Evolutionary conservation across 2,113 vertebrate species (phyloP), one percentile per base, ranked within the genome.

Genomic region (Anhinga anhinga): DNA sequence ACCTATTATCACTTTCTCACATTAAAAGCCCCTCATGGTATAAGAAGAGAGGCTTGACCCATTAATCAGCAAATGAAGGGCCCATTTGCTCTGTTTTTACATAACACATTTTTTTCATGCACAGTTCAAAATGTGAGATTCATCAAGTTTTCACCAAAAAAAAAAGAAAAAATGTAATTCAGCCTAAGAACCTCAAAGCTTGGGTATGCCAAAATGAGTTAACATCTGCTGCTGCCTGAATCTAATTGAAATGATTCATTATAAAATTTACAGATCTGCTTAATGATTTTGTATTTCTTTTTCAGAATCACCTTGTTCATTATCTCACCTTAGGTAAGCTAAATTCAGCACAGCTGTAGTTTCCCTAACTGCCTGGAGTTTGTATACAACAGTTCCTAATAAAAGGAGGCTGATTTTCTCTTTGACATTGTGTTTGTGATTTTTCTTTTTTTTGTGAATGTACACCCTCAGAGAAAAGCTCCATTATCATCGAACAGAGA

Each of bases 221-320:
- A 98, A 95, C 97, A 97, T 97, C 97, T 98, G 97, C 96, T 94
- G 89, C 97, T 97, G 94, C 97, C 95, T 96, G 96, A 97, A 97
- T 97, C 97, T 97, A 97, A 98, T 96, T 97, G 98, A 98, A 98
- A 98, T 97, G 97, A 98, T 98, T 98, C 97, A 97, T 98, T 98
- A 97, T 96, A 97, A 98, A 95, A 96, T 97, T 96, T 97, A 96
- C 97, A 97, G 97, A 98, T 97, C 97, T 96, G 94, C 95, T 97
- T 97, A 98, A 98, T 96, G 97, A 95, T 97, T 98, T 97, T 97
- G 91, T 97, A 96, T 97, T 98, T 97, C 95, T 97, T 96, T 97
- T 88, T 96, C 93, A 95, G 95, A 98, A 97, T 93, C 96, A 97
- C 97, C 96, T 97, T 97, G 95, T 62, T 77, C 93, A 88, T 92